These are phyloP conservation scores for Festucalex cinctus DNA, from an alignment of 2,113 vertebrate species.

Conservation along the genomic window DNA sequence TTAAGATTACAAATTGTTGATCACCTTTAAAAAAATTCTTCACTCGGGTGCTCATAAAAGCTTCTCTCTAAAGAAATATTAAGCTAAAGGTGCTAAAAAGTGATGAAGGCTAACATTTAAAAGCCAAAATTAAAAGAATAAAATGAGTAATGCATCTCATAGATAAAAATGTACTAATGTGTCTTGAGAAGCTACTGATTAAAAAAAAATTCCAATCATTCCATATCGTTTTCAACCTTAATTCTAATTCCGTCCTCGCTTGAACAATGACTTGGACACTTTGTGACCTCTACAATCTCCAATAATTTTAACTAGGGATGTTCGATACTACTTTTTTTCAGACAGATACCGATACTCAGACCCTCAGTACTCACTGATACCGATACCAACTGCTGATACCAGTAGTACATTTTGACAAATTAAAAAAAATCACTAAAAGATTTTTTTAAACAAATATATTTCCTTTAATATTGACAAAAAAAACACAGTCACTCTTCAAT, in stretches of 20 bases:
- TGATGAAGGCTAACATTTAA: neutral
- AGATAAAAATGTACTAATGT: neutral
- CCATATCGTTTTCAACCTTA: neutral
- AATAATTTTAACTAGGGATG: neutral
- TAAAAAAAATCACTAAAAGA: too few relatives aligned
- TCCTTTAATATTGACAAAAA: too few relatives aligned
- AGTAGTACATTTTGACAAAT: too few relatives aligned
- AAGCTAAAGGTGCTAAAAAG: neutral
- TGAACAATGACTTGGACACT: neutral
- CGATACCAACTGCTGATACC: too few relatives aligned
- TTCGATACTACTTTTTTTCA: too few relatives aligned
- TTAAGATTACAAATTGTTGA: too few relatives aligned
- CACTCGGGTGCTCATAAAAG: neutral
- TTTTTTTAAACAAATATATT: too few relatives aligned
- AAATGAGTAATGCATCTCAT: neutral
- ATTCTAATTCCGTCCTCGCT: neutral
- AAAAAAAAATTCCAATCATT: too few relatives aligned
- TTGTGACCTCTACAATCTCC: neutral
- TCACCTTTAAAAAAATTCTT: too few relatives aligned
- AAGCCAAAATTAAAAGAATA: neutral
- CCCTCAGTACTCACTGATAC: too few relatives aligned
- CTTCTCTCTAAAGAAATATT: neutral
- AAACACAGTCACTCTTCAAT: too few relatives aligned
- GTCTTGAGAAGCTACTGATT: neutral
- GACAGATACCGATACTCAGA: too few relatives aligned